phyloP scores from a whole-genome alignment of 1,140 invertebrate genomes.

The Aphelenchoides besseyi region DNA sequence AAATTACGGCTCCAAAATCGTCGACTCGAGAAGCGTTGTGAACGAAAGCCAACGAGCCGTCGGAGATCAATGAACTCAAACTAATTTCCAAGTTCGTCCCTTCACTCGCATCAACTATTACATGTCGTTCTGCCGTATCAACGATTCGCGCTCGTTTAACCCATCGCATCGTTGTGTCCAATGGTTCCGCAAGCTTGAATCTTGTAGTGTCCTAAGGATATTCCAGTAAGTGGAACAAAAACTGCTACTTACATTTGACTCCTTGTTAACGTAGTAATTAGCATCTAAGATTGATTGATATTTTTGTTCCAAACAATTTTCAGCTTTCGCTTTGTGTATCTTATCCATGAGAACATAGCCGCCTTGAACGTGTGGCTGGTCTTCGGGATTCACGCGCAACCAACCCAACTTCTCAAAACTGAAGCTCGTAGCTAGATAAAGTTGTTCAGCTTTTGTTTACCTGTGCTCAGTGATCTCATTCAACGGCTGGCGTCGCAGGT shows the following conservation, averaged over 20 bases:
- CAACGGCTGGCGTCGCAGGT: constrained; percentile 35
- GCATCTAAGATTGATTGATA: constrained; percentile 40
- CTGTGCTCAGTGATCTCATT: constrained; percentile 48
- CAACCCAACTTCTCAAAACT: constrained; percentile 51
- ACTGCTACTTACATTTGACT: constrained; percentile 24
- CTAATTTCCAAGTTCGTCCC: constrained; percentile 42
- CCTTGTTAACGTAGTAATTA: constrained; percentile 43
- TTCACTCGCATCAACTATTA: constrained; percentile 34
- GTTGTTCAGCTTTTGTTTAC: constrained; percentile 9
- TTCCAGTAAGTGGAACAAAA: background rate
- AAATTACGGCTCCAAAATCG: constrained; percentile 39
- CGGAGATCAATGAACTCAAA: constrained; percentile 17
- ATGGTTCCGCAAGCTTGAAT: constrained; percentile 37
- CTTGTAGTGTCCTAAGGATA: constrained; percentile 22
- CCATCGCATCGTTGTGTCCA: constrained; percentile 34
- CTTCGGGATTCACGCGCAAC: constrained; percentile 40
- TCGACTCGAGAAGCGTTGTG: constrained; percentile 45
- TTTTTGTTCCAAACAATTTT: constrained; percentile 47
- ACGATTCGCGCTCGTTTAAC: constrained; percentile 38
- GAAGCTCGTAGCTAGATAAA: background rate
- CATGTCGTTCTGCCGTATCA: constrained; percentile 38
- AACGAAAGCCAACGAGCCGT: constrained; percentile 29
- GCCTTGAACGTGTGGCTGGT: constrained; percentile 32
- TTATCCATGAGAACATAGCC: constrained; percentile 46
- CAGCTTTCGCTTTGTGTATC: constrained; percentile 42